Base-by-base conservation (phyloP, 64 coral and sea anemone species). In the Montipora foliosa region DNA sequence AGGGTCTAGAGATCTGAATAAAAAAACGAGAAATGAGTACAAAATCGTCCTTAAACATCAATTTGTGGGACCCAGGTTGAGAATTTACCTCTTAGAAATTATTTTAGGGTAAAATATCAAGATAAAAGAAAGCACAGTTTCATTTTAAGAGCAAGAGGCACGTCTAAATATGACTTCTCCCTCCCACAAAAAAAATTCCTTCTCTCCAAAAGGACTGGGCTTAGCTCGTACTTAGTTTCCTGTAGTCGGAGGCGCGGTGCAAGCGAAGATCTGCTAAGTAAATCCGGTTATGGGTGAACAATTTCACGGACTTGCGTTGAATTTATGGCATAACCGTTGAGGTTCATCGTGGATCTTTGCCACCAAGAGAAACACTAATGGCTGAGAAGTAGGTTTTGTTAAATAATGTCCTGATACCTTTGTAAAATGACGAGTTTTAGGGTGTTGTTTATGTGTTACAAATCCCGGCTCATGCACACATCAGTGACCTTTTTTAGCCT, bases 321-420 rank as follows among this genome's bases (percentile, higher is more conserved):
- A 48, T n/a, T 70, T 71, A 86, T 86, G 82, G 82, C 67, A 72
- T n/a, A 72, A 71, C 46, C 8, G 6, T 44, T 86, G 66, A 72
- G 19, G 4, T 12, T 12, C 47, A n/a, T 49, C 14, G 67, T 12
- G 47, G 46, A 49, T 21, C 9, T 47, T 72, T 12, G 7, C 4
- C 16, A 86, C 44, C 64, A 86, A 49, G 15, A 17, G 22, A 71
- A 72, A 5, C 82, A 17, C 19, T 17, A 50, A 86, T 86, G 82
- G 82, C 82, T 86, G 82, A 86, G 44, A 86, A 86, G 82, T 86
- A 86, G 47, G 82, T 71, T 86, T 21, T 51, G 13, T 47, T 24
- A 8, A 71, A 69, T 72, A 22, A 51, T 51, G 37, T 17, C 20
- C 46, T 11, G 45, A 49, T 86, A 68, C 3, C 4, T 19, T 12